Percentiles rank a stretch among this genome's conserved stretches.
Evolutionary conservation across 2,797 vertebrate genomes (phyloP).

Genomic region (Carapus acus): DNA sequence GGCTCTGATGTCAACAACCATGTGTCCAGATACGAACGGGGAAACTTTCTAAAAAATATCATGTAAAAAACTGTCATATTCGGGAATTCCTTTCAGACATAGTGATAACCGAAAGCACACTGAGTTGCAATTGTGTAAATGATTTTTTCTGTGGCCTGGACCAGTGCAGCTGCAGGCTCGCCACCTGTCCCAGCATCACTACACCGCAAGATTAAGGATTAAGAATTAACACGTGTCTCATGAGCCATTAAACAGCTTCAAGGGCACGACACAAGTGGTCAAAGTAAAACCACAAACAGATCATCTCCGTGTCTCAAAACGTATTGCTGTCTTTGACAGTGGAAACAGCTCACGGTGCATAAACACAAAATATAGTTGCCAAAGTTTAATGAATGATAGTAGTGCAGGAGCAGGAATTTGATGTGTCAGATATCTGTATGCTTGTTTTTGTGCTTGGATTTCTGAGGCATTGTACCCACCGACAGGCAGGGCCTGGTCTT

Average conservation of each 20-base stretch:
- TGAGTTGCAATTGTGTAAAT: too few relatives aligned
- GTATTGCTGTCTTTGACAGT: not conserved
- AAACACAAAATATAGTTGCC: too few relatives aligned
- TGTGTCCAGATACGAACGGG: too few relatives aligned
- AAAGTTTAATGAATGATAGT: not conserved
- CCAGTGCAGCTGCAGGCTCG: constrained; percentile 25
- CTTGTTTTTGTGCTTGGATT: not conserved
- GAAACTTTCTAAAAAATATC: too few relatives aligned
- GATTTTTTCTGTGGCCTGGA: too few relatives aligned
- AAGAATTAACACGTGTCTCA: not conserved
- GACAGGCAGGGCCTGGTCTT: not conserved
- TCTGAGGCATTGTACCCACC: not conserved
- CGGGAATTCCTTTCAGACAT: too few relatives aligned
- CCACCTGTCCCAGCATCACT: constrained; percentile 56
- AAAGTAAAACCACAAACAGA: not conserved
- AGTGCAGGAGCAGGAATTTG: too few relatives aligned
- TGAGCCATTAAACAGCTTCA: constrained; percentile 1
- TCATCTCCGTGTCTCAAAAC: too few relatives aligned
- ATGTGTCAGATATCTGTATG: not conserved
- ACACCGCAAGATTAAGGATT: constrained; percentile 29
- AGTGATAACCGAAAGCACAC: too few relatives aligned
- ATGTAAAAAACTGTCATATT: too few relatives aligned
- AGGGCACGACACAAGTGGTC: not conserved
- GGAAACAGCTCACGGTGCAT: too few relatives aligned
- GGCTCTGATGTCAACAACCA: too few relatives aligned